Conservation (phyloP, 2,797 vertebrate species). For the Mormyrops attenuatus region DNA sequence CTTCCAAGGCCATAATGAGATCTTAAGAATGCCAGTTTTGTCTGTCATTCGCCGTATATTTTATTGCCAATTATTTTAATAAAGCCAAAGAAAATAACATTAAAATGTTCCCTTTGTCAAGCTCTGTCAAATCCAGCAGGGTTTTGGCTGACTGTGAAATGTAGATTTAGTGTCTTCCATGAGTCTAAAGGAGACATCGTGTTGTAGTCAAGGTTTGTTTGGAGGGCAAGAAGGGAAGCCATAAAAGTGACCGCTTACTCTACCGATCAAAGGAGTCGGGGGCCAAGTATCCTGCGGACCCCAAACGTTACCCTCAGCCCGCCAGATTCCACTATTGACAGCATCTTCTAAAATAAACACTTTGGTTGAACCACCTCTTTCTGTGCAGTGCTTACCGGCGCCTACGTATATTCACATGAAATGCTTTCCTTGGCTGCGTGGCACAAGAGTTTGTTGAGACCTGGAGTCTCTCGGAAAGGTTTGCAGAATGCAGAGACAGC, state of each 20-base stretch:
- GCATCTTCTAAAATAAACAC: background rate
- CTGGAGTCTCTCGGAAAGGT: background rate
- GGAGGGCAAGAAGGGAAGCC: background rate
- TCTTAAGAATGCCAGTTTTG: background rate
- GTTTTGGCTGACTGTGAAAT: background rate
- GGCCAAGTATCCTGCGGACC: background rate
- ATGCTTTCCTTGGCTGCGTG: background rate
- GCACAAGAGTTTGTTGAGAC: background rate
- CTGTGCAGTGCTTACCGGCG: background rate
- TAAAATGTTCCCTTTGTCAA: constrained; percentile 9
- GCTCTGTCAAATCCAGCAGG: background rate
- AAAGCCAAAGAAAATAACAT: constrained; percentile 10
- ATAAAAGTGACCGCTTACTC: background rate
- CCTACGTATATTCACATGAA: background rate
- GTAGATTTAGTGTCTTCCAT: background rate
- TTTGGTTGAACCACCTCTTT: background rate
- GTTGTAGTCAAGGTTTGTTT: background rate
- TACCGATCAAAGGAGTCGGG: background rate
- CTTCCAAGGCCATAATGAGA: background rate
- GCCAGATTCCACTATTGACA: background rate
- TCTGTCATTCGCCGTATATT: background rate
- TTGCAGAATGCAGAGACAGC: background rate
- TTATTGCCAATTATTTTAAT: constrained; percentile 13
- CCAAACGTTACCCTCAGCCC: background rate
- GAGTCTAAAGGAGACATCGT: background rate